Percentiles rank a stretch among this genome's conserved stretches.
These are phyloP conservation scores for Gobio occitaniae DNA, from an alignment of 2,797 vertebrate genomes.

Conservation along the genomic window DNA sequence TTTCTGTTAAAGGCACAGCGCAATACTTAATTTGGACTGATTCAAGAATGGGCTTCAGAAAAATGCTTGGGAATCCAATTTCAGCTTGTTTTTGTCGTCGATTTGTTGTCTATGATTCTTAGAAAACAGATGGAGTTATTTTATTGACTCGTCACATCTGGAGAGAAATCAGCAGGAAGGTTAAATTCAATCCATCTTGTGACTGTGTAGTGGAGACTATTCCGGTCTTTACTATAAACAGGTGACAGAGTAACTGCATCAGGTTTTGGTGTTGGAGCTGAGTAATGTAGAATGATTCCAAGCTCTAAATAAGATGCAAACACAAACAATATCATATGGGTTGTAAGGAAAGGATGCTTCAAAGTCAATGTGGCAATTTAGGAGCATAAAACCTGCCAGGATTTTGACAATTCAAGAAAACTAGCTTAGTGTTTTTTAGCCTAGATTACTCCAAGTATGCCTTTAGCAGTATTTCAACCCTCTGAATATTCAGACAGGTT, in stretches of 20 bases:
- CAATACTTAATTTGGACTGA: slow-evolving; percentile 30
- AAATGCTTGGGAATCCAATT: slow-evolving; percentile 44
- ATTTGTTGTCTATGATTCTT: slow-evolving; percentile 33
- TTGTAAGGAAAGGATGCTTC: slow-evolving; percentile 11
- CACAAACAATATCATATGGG: slow-evolving; percentile 35
- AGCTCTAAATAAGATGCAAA: slow-evolving; percentile 38
- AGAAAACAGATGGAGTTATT: slow-evolving; percentile 41
- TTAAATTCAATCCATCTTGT: slow-evolving; percentile 46
- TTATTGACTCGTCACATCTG: slow-evolving; percentile 51
- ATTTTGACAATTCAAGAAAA: slow-evolving; percentile 17
- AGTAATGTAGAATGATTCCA: slow-evolving; percentile 28
- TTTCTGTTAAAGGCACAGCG: slow-evolving; percentile 47
- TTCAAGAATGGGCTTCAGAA: slow-evolving; percentile 40
- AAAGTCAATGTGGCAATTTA: slow-evolving; percentile 12
- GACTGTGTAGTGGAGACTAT: slow-evolving; percentile 17
- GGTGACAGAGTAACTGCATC: not conserved
- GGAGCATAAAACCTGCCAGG: not conserved
- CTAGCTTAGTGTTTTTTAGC: not conserved
- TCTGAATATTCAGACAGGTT: not conserved
- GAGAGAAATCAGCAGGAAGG: slow-evolving; percentile 55
- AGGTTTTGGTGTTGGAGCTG: slow-evolving; percentile 30
- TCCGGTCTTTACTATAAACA: slow-evolving; percentile 17
- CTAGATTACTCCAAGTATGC: not conserved
- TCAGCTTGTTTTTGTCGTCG: slow-evolving; percentile 9
- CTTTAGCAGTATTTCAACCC: not conserved